Evolutionary conservation across 2,888 invertebrate genomes (phyloP).

Genomic region (Aproaerema taeniolella): DNA sequence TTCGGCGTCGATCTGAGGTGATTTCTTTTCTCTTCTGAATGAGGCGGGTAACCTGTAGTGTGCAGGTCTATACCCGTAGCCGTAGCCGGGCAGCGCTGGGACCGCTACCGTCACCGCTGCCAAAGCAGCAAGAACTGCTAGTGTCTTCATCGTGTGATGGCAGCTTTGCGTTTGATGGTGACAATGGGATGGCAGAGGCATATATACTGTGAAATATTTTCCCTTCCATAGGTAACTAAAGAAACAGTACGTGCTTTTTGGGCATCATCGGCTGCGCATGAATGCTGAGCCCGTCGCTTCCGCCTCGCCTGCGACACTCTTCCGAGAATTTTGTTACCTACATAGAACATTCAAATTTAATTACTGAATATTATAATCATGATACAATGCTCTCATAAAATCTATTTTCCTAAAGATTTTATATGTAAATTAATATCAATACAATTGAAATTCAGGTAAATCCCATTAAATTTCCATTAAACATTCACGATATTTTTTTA

Average conservation of each 20-base stretch:
- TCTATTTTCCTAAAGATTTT: too few species aligned
- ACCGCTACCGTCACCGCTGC: constrained; percentile 46
- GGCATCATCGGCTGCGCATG: constrained; percentile 8
- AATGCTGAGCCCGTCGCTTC: constrained; percentile 42
- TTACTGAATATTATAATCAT: too few species aligned
- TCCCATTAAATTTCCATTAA: too few species aligned
- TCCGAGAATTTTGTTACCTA: too few species aligned
- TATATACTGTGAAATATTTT: constrained; percentile 52
- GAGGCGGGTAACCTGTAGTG: constrained; percentile 23
- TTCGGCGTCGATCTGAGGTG: constrained; percentile 22
- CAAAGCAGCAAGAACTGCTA: constrained; percentile 51
- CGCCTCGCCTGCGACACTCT: too few species aligned
- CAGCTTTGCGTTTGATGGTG: constrained; percentile 42
- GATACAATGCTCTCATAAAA: too few species aligned
- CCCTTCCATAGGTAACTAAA: constrained; percentile 18
- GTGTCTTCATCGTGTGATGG: constrained; percentile 56
- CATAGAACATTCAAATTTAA: too few species aligned
- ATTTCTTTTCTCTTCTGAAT: constrained; percentile 43
- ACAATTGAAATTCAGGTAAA: too few species aligned
- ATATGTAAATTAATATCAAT: too few species aligned
- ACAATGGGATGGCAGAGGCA: constrained; percentile 30
- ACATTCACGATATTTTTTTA: too few species aligned
- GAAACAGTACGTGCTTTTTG: constrained; percentile 51
- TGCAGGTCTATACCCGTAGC: constrained; percentile 21
- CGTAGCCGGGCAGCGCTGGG: constrained; percentile 38